Evolutionary conservation across 2,113 vertebrate genomes (phyloP).

Genomic region (Ailuropoda melanoleuca): DNA sequence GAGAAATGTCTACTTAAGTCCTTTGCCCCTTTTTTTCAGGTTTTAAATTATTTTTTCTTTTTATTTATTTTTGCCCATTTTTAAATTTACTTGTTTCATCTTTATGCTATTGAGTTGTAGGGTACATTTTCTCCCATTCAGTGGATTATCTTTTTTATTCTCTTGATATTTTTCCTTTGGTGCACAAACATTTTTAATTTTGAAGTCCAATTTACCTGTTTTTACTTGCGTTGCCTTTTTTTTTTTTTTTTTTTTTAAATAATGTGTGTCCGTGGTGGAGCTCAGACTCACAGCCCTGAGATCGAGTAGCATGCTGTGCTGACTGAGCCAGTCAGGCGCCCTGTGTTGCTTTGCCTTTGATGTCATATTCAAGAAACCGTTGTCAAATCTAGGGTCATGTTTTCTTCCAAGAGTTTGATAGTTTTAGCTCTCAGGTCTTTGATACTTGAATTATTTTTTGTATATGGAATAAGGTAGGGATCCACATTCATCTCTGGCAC

Average conservation of each 20-base stretch:
- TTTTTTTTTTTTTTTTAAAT: too few species aligned
- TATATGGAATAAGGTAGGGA: background rate
- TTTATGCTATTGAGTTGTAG: background rate
- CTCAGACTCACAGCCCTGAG: background rate
- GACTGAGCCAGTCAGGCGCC: background rate
- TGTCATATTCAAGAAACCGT: background rate
- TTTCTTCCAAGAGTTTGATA: background rate
- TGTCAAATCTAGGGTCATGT: background rate
- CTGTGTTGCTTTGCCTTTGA: background rate
- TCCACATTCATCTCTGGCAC: fast-evolving
- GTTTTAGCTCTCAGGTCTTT: background rate
- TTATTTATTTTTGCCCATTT: background rate
- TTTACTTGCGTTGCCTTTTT: background rate
- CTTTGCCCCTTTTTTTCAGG: background rate
- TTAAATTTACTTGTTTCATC: background rate
- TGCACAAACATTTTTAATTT: background rate
- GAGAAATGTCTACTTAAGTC: background rate
- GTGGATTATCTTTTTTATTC: background rate
- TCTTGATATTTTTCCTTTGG: background rate
- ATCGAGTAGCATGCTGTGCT: background rate
- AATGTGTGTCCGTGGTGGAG: background rate
- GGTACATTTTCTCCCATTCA: background rate
- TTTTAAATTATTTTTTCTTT: background rate
- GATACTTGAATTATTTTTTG: background rate
- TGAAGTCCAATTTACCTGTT: background rate